Percentiles rank a stretch among this genome's conserved stretches.
phyloP scores from a whole-genome alignment of 2,797 vertebrate species.

The Xenops minutus region DNA sequence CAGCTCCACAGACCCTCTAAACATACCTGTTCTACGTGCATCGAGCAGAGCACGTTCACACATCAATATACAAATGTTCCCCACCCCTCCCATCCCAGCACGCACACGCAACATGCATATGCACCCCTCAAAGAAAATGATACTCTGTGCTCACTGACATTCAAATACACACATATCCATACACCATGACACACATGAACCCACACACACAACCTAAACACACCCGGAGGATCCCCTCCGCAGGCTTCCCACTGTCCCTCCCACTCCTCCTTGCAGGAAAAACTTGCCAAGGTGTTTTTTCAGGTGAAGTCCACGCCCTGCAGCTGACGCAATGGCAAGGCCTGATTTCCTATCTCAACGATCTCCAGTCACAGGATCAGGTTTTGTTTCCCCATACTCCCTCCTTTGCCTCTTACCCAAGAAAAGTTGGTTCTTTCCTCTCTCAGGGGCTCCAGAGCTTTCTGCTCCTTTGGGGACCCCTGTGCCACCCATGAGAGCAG shows the following conservation, averaged over 20 bases:
- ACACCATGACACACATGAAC: neutral
- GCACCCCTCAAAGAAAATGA: neutral
- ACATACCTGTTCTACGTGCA: constrained; percentile 24
- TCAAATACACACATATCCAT: neutral
- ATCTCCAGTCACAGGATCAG: constrained; percentile 47
- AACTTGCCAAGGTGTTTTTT: constrained; percentile 57
- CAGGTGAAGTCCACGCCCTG: constrained; percentile 68
- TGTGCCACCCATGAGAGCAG: neutral
- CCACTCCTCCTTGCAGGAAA: constrained; percentile 43
- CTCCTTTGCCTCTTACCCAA: constrained; percentile 26
- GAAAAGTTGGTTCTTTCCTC: neutral
- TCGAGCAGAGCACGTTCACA: neutral
- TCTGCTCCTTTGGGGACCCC: neutral
- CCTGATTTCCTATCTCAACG: constrained; percentile 33
- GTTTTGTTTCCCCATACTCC: constrained; percentile 47
- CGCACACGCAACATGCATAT: neutral
- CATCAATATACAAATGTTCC: neutral
- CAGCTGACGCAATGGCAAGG: constrained; percentile 56
- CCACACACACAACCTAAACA: constrained; percentile 27
- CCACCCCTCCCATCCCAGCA: neutral
- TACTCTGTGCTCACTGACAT: neutral
- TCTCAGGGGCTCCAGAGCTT: neutral
- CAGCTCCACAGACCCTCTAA: neutral
- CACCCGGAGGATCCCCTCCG: constrained; percentile 8
- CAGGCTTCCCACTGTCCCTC: constrained; percentile 37